phyloP scores from a whole-genome alignment of 2,797 vertebrate genomes.

The Pangasius macronema region DNA sequence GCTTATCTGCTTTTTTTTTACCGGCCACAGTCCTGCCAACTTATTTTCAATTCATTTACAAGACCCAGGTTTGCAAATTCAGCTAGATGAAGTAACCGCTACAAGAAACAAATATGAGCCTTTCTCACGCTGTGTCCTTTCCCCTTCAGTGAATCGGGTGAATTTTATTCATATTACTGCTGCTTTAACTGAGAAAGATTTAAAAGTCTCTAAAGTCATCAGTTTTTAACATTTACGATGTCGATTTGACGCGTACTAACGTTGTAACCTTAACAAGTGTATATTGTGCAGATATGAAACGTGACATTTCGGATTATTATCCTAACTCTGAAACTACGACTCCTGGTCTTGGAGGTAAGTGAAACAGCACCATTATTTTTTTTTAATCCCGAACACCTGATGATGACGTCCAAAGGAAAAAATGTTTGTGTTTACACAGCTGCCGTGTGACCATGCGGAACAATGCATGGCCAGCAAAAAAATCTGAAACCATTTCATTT shows the following conservation, averaged over 20 bases:
- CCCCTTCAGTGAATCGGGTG: neutral
- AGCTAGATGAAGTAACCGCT: neutral
- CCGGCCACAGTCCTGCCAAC: neutral
- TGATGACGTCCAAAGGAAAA: neutral
- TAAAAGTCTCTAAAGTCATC: no score
- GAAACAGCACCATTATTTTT: neutral
- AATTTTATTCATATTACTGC: neutral
- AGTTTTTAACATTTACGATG: no score
- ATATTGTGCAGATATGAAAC: neutral
- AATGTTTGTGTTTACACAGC: slow-evolving; percentile 1
- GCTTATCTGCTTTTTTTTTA: neutral
- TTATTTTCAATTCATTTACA: neutral
- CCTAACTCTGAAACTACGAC: neutral
- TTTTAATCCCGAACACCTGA: no score
- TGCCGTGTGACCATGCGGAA: neutral
- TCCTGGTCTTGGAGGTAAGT: neutral
- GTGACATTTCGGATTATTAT: neutral
- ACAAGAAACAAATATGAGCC: no score
- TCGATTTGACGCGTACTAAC: no score
- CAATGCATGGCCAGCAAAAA: slow-evolving; percentile 4
- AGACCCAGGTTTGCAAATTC: neutral
- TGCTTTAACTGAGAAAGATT: neutral
- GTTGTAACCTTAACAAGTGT: no score
- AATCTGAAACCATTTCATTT: neutral
- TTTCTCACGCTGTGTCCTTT: neutral